Conservation (phyloP, 2,797 vertebrate genomes). For the Anabas testudineus region DNA sequence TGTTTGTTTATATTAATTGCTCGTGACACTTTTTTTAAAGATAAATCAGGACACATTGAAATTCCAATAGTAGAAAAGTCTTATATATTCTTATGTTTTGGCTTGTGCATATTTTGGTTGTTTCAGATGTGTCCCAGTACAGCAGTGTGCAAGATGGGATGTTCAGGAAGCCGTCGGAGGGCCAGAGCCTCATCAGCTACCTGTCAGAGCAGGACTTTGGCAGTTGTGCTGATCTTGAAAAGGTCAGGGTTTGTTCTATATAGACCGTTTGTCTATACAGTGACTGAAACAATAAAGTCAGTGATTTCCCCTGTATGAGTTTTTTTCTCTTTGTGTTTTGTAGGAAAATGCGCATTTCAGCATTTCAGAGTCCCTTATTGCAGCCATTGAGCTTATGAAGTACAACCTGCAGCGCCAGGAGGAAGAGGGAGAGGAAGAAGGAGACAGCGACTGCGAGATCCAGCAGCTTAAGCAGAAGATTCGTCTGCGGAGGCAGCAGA, state of each 20-base stretch:
- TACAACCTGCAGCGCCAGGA: slow-evolving; percentile 88
- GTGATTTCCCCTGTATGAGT: not conserved
- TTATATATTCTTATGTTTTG: not conserved
- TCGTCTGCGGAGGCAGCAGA: slow-evolving; percentile 93
- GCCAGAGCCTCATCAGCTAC: slow-evolving; percentile 99
- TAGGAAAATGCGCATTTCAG: slow-evolving; percentile 99
- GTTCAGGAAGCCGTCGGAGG: slow-evolving; percentile 95
- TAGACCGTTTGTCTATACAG: too few species aligned
- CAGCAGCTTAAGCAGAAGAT: slow-evolving; percentile 98
- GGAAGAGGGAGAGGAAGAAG: slow-evolving; percentile 85
- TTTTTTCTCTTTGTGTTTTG: not conserved
- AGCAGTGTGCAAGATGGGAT: slow-evolving; percentile 88
- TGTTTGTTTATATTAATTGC: not conserved
- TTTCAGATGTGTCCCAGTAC: slow-evolving; percentile 86
- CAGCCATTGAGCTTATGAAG: slow-evolving; percentile 99
- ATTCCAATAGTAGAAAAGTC: slow-evolving; percentile 1
- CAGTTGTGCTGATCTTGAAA: slow-evolving; percentile 98
- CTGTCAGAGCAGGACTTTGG: slow-evolving; percentile 99
- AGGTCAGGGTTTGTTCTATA: slow-evolving; percentile 80
- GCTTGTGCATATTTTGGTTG: slow-evolving; percentile 30
- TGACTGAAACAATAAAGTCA: not conserved
- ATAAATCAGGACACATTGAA: too few species aligned
- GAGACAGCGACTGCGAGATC: slow-evolving; percentile 94
- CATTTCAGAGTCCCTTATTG: slow-evolving; percentile 97
- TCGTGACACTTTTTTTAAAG: too few species aligned